Conservation (phyloP, 64 coral and sea anemone species). For the Pocillopora damicornis region DNA sequence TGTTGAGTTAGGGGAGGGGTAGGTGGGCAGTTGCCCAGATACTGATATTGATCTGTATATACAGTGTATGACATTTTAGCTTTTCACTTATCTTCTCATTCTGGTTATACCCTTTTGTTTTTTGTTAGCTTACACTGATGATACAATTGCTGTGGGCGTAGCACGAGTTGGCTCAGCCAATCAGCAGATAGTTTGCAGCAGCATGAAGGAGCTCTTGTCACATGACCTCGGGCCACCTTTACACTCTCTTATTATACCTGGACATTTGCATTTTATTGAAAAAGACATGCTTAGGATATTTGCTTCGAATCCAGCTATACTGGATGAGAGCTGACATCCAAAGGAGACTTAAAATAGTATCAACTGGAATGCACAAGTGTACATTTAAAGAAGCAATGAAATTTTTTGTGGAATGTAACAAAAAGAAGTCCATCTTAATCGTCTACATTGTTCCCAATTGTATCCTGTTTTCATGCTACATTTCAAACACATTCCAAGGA, state of each 20-base stretch:
- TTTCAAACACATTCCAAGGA: too few relatives aligned
- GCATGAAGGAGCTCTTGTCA: conserved; percentile 67
- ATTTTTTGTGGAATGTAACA: too few relatives aligned
- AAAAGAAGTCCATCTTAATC: too few relatives aligned
- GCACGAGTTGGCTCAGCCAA: conserved; percentile 81
- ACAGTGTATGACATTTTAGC: too few relatives aligned
- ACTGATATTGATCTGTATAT: too few relatives aligned
- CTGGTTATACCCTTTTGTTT: neutral
- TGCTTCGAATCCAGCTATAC: conserved; percentile 33
- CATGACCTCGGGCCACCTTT: conserved; percentile 76
- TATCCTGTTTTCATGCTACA: too few relatives aligned
- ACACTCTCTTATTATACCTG: conserved; percentile 91
- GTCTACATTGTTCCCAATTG: too few relatives aligned
- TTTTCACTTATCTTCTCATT: too few relatives aligned
- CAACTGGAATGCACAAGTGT: too few relatives aligned
- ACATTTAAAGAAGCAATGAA: too few relatives aligned
- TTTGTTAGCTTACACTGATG: conserved; percentile 73
- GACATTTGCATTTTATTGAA: conserved; percentile 89
- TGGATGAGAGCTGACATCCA: neutral
- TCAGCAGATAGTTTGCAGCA: conserved; percentile 74
- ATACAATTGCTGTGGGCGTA: conserved; percentile 76
- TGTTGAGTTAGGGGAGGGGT: too few relatives aligned
- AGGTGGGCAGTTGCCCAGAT: too few relatives aligned
- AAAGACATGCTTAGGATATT: conserved; percentile 91
- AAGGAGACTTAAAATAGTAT: neutral